Percentiles rank a stretch among this genome's conserved stretches.
Conservation (phyloP, 2,888 invertebrate genomes). For the Drosophila koepferae region DNA sequence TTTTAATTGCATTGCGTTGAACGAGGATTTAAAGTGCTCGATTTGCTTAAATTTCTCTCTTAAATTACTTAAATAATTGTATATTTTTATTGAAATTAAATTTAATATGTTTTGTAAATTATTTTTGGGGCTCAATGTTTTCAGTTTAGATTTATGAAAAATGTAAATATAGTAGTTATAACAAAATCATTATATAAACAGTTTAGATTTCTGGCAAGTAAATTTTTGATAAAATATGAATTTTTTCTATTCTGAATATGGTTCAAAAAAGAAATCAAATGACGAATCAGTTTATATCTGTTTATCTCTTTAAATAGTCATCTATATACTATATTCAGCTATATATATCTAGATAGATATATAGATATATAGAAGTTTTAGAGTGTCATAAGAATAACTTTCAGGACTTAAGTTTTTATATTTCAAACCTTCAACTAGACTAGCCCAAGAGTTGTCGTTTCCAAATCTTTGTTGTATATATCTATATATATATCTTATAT, state of each 20-base stretch:
- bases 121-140: not conserved
- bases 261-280: too few species aligned
- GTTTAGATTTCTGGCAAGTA: too few species aligned
- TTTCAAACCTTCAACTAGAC: not conserved
- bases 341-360: not conserved
- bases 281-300: not conserved
- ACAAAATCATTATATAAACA: too few species aligned
- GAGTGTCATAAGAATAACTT: too few species aligned
- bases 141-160: not conserved
- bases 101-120: not conserved
- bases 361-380: too few species aligned
- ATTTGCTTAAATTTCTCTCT: not conserved
- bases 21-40: not conserved
- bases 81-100: not conserved
- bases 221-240: too few species aligned
- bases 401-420: not conserved
- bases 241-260: too few species aligned
- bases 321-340: not conserved
- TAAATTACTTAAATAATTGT: not conserved
- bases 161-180: not conserved
- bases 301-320: too few species aligned
- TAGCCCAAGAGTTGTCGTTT: not conserved
- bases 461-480: not conserved
- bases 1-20: slow-evolving; percentile 15
- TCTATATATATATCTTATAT: not conserved